These are phyloP conservation scores for Drosophila nigromelanica DNA, from an alignment of 1,140 invertebrate genomes.

Conservation along the genomic window DNA sequence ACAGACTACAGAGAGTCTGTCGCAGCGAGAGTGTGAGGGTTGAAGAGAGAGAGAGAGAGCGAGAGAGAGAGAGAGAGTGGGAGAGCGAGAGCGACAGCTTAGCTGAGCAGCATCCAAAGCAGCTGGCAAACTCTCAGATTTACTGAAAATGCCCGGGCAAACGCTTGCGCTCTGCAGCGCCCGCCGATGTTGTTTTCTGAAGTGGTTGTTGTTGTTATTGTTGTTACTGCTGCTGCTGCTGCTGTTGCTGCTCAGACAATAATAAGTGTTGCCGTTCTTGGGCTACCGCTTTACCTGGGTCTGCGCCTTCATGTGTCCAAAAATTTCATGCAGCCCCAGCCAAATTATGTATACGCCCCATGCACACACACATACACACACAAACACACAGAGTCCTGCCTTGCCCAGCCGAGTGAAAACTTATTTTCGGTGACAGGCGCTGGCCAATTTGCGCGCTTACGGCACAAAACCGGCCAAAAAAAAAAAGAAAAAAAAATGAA, in stretches of 20 bases:
- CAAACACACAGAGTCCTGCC: neutral
- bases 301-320: slow-evolving; percentile 57
- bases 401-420: slow-evolving; percentile 52
- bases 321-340: slow-evolving; percentile 74
- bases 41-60: neutral
- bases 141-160: slow-evolving; percentile 80
- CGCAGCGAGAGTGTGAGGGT: neutral
- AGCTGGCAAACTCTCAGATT: slow-evolving; percentile 39
- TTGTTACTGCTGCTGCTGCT: neutral
- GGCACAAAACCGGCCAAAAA: slow-evolving; percentile 50
- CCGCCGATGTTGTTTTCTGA: slow-evolving; percentile 40
- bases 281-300: slow-evolving; percentile 60
- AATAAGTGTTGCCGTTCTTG: slow-evolving; percentile 78
- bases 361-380: slow-evolving; percentile 28
- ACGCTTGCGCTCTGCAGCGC: slow-evolving; percentile 74
- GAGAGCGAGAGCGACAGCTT: neutral
- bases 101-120: slow-evolving; percentile 28
- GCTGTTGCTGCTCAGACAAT: slow-evolving; percentile 70
- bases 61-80: neutral
- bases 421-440: slow-evolving; percentile 62
- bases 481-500: slow-evolving; percentile 40
- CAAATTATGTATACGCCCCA: slow-evolving; percentile 79
- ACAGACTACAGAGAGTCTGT: neutral
- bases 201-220: slow-evolving; percentile 11
- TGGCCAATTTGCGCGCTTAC: slow-evolving; percentile 78